Evolutionary conservation across 2,888 invertebrate species (phyloP).

Genomic region (Phlogophora meticulosa): DNA sequence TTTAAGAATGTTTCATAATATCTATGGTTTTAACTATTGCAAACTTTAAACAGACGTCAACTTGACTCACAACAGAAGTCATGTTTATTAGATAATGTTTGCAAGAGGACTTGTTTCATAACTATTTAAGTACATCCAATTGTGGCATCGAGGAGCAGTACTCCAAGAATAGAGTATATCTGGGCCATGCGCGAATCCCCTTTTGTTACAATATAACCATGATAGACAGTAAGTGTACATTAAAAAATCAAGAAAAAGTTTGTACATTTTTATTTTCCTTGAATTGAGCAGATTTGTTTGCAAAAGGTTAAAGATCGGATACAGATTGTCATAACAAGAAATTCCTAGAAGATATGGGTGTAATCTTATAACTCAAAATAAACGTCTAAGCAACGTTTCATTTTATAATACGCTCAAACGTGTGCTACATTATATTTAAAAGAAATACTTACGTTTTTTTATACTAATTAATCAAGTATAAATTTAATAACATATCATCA

Average conservation of each 20-base stretch:
- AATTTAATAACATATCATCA: constrained; percentile 13
- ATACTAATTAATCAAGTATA: not conserved
- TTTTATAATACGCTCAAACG: too few species aligned
- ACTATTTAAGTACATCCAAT: not conserved
- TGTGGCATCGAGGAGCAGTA: not conserved
- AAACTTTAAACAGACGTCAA: constrained; percentile 8
- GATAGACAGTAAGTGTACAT: constrained; percentile 23
- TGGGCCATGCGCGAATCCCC: not conserved
- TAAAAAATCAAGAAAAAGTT: constrained; percentile 15
- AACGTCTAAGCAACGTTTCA: constrained; percentile 18
- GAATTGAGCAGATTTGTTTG: constrained; percentile 33
- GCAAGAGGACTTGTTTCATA: not conserved
- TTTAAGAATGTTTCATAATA: not conserved
- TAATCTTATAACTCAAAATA: constrained; percentile 18
- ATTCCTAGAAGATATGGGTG: constrained; percentile 30
- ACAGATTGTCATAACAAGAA: constrained; percentile 55
- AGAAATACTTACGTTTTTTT: not conserved
- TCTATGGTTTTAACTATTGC: constrained; percentile 11
- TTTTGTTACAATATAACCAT: not conserved
- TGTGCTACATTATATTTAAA: too few species aligned
- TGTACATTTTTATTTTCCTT: constrained; percentile 39
- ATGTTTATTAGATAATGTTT: not conserved
- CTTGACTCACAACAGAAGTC: not conserved
- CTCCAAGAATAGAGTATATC: not conserved
- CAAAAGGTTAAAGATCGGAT: constrained; percentile 38